These are phyloP conservation scores for Peromyscus attwateri DNA, from an alignment of 2,797 vertebrate genomes.

Conservation along the genomic window DNA sequence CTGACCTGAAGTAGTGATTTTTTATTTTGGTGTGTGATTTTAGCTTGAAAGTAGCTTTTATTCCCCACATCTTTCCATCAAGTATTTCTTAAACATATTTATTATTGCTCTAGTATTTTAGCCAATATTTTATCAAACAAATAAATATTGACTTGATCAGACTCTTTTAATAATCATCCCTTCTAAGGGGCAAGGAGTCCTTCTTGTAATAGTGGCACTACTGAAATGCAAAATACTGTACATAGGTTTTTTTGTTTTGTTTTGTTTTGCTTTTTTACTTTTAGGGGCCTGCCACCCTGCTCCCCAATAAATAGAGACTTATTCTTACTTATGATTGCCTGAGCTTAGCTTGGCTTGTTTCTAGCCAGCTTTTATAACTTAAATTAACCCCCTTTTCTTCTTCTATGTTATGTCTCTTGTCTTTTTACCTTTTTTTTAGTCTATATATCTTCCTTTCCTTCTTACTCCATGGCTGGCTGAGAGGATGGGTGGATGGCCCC, in stretches of 20 bases:
- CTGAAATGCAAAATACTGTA: background rate
- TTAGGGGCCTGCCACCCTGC: background rate
- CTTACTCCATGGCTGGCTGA: too few species aligned
- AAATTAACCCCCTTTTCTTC: too few species aligned
- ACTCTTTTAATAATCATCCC: background rate
- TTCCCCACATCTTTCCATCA: background rate
- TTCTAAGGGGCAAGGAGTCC: background rate
- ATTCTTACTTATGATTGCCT: background rate
- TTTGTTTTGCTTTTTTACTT: background rate
- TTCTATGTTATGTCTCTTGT: too few species aligned
- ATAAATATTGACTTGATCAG: background rate
- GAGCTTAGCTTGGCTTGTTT: background rate
- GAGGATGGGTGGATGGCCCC: too few species aligned
- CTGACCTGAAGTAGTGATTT: background rate
- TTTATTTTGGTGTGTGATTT: background rate
- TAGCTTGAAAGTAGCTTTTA: constrained; percentile 1
- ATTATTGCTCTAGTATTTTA: background rate
- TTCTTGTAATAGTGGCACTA: background rate
- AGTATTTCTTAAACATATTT: constrained; percentile 37
- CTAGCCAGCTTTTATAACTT: background rate
- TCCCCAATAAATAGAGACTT: background rate
- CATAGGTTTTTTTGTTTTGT: too few species aligned
- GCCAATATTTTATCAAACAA: background rate
- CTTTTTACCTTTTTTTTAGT: too few species aligned
- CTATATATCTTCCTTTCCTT: too few species aligned